These are phyloP conservation scores for Noturus placidus DNA, from an alignment of 2,113 vertebrate genomes.

Conservation along the genomic window DNA sequence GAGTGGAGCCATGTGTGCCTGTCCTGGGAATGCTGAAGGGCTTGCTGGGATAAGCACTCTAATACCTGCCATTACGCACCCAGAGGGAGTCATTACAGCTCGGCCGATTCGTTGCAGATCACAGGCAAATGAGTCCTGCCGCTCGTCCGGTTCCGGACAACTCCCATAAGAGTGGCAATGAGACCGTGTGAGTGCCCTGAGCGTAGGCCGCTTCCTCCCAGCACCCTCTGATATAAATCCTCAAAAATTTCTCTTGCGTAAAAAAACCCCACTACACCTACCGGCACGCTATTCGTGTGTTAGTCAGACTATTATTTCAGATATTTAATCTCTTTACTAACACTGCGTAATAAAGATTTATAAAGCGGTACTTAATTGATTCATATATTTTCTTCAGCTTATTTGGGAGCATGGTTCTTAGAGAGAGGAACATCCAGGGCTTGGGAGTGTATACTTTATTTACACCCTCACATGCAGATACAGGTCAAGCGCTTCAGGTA, in stretches of 20 bases:
- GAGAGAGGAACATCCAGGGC: neutral
- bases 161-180: conserved; percentile 28
- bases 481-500: no score
- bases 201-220: neutral
- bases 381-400: neutral
- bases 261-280: neutral
- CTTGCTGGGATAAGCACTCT: conserved; percentile 57
- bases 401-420: neutral
- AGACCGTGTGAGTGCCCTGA: conserved; percentile 34
- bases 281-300: neutral
- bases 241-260: neutral
- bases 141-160: conserved; percentile 49
- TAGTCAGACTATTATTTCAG: no score
- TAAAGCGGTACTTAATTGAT: neutral
- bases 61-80: conserved; percentile 64
- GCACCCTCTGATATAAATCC: conserved; percentile 1
- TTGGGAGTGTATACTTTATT: neutral
- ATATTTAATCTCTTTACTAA: neutral
- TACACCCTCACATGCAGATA: neutral
- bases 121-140: conserved; percentile 54
- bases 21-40: conserved; percentile 44
- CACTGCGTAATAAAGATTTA: neutral
- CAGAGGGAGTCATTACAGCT: conserved; percentile 61
- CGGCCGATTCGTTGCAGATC: conserved; percentile 51
- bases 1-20: conserved; percentile 55